These are phyloP conservation scores for Naso thynnoides DNA, from an alignment of 2,797 vertebrate genomes.

Conservation along the genomic window DNA sequence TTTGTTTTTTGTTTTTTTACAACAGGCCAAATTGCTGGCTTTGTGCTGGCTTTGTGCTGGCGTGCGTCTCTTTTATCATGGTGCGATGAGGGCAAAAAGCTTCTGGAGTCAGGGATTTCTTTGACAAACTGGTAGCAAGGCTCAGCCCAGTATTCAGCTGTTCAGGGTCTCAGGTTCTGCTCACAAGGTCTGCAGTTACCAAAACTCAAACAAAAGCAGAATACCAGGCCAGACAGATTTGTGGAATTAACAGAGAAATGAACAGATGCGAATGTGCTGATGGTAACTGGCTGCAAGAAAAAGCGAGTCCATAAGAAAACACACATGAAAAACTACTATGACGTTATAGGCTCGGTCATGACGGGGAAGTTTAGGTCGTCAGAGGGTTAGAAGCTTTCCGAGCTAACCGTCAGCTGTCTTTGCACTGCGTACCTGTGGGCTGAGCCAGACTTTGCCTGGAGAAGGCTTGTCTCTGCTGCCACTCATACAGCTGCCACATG, in stretches of 20 bases:
- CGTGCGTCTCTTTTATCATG: neutral
- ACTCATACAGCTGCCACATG: conserved; percentile 99
- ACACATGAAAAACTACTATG: neutral
- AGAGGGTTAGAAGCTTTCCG: neutral
- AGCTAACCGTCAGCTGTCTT: too few species aligned
- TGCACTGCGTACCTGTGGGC: conserved; percentile 61
- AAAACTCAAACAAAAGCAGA: neutral
- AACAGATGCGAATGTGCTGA: too few species aligned
- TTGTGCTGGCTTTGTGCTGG: too few species aligned
- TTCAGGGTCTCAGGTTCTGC: neutral
- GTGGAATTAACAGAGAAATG: too few species aligned
- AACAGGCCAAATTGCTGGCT: too few species aligned
- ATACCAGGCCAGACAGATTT: neutral
- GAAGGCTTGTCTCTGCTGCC: conserved; percentile 96
- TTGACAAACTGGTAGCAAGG: neutral
- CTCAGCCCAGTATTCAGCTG: neutral
- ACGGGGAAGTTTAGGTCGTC: neutral
- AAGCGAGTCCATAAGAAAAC: neutral
- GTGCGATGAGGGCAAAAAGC: neutral
- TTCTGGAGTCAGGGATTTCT: neutral
- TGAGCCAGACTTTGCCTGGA: conserved; percentile 84
- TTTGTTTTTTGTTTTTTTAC: too few species aligned
- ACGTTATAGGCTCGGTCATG: too few species aligned
- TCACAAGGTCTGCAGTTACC: neutral
- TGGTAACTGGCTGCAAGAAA: neutral